Evolutionary conservation across 2,113 vertebrate species (phyloP), one percentile per base, ranked within the genome.

Genomic region (Phylloscopus whistleri): DNA sequence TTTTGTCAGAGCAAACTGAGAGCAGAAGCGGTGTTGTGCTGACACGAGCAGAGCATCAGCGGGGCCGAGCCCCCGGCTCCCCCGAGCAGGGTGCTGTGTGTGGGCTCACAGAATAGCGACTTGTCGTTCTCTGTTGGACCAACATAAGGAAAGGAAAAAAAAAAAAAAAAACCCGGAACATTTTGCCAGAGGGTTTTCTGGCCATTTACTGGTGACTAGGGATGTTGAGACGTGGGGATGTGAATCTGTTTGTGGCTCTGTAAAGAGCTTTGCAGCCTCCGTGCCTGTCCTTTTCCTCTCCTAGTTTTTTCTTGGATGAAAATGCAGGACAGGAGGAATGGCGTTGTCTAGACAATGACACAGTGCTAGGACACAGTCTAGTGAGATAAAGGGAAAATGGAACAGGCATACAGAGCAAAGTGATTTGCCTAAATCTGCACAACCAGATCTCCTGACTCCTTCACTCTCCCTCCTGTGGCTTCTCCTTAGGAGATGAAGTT

Each of bases 381-480:
- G 95, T 87, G 95, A 95, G 87, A 94, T 80, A 93, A 95, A 96
- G 91, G 78, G 93, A 87, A 93, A 93, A 66, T 73, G 59, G 78
- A 85, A 77, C 89, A 88, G 70, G 87, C 84, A 83, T 49, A 91
- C 41, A 90, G 91, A 94, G 87, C 74, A 75, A 85, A 95, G 82
- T 69, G 82, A 95, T 96, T 95, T 97, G 93, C 93, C 95, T 93
- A 94, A 95, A 95, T 91, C 91, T 85, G 90, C 78, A 97, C 93
- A 93, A 95, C 95, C 79, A 97, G 87, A 91, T 94, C 96, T 96
- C 84, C 91, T 82, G 95, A 95, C 94, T 97, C 87, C 91, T 96
- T 91, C 89, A 95, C 93, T 91, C 84, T 95, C 84, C 89, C 94
- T 95, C 94, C 96, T 79, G 93, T 95, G 96, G 94, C 49, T 97